Percentiles rank a stretch among this genome's conserved stretches.
These are phyloP conservation scores for Zelostemma sp. DNA, from an alignment of 1,140 invertebrate species.

Conservation along the genomic window DNA sequence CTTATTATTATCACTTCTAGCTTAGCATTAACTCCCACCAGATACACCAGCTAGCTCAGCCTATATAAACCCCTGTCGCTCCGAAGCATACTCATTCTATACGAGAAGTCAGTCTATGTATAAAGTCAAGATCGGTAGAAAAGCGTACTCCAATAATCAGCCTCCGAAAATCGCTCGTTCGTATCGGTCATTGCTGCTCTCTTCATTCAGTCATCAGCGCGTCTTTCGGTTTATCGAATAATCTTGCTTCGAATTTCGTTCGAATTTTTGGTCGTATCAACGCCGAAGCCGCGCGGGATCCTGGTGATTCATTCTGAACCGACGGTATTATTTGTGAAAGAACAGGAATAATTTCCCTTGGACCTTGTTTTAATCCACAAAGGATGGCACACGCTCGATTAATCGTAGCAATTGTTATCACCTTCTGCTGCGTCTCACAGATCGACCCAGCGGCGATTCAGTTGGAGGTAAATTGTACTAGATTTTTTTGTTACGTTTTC, in stretches of 20 bases:
- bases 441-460: conserved; percentile 46
- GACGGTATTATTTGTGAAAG: too few species aligned
- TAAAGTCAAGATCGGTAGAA: conserved; percentile 53
- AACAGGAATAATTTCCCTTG: conserved; percentile 1
- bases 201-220: background rate
- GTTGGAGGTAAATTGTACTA: conserved; percentile 48
- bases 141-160: conserved; percentile 26
- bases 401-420: conserved; percentile 29
- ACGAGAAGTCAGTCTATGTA: conserved; percentile 62
- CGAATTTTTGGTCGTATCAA: background rate
- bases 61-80: conserved; percentile 64
- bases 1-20: conserved; percentile 59
- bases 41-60: conserved; percentile 51
- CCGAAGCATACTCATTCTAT: conserved; percentile 63
- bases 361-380: conserved; percentile 9
- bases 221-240: background rate
- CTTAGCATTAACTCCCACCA: conserved; percentile 51
- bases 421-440: conserved; percentile 37
- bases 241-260: background rate
- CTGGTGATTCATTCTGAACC: too few species aligned
- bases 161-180: conserved; percentile 35
- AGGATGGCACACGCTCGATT: conserved; percentile 42
- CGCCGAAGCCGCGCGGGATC: too few species aligned
- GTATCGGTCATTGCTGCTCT: conserved; percentile 23
- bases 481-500: background rate